Evolutionary conservation across 2,113 vertebrate species (phyloP).

Genomic region (Hemicordylus capensis): DNA sequence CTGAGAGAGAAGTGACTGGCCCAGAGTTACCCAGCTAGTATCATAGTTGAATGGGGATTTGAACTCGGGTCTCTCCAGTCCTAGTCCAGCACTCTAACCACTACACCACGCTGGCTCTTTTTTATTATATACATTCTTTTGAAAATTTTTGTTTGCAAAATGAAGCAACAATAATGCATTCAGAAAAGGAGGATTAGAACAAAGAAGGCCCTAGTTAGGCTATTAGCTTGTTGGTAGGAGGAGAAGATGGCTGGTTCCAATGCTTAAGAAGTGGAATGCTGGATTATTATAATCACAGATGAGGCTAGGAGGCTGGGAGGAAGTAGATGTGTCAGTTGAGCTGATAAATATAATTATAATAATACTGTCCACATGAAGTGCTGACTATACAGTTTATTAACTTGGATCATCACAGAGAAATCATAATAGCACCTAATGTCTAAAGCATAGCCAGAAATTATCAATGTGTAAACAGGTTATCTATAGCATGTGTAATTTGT

Average conservation of each 20-base stretch:
- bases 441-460: neutral
- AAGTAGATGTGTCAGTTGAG: neutral
- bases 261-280: neutral
- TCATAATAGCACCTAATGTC: neutral
- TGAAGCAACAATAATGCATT: too few relatives aligned
- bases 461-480: neutral
- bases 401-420: neutral
- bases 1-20: too few relatives aligned
- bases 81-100: too few relatives aligned
- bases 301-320: neutral
- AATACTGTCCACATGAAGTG: neutral
- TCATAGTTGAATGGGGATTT: too few relatives aligned
- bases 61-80: too few relatives aligned
- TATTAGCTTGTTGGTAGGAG: neutral
- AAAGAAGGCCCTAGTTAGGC: neutral
- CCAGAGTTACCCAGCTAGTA: too few relatives aligned
- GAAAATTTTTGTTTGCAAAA: too few relatives aligned
- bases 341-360: neutral
- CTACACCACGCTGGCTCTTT: too few relatives aligned
- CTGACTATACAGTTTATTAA: neutral
- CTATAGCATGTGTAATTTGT: neutral
- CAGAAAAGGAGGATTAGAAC: neutral
- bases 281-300: neutral
- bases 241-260: neutral
- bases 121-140: too few relatives aligned